Evolutionary conservation across 1,140 invertebrate genomes (phyloP), one percentile per base, ranked within the genome.

Genomic region (Patella vulgata): DNA sequence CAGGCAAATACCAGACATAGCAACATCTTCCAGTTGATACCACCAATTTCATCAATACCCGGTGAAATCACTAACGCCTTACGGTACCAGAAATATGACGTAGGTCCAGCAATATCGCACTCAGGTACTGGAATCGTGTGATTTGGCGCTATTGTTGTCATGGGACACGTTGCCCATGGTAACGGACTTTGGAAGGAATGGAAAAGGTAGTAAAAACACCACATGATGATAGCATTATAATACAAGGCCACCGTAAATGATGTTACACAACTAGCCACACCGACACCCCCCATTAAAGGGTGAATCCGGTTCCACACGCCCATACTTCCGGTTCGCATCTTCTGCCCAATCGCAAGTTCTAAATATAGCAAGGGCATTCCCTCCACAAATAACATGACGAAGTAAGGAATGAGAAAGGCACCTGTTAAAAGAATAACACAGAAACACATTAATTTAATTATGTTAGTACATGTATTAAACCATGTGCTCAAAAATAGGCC

Each of bases 181-280:
- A 98, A 86, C 74, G 91, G 67, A 25, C 59, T 68, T 43, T 68
- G 70, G 60, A 83, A 82, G 19, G 85, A 86, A 33, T 75, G 72
- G 58, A 90, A 70, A 92, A 89, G 85, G 68, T 97, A 98, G 84
- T 96, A 98, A 17, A 98, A 90, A 2, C 95, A 95, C 94, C 96
- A 98, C 40, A 95, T 94, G 59, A 98, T 95, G 75, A 98, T 95
- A 1, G 95, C 96, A 84, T 98, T 98, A 86, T 98, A 98, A 83
- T 97, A 97, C 89, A 98, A 96, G 33, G 94, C 96, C 88, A 97
- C 96, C 87, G 97, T 97, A 68, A 97, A 89, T 79, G 96, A 96
- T 68, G 98, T 94, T 63, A 98, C 89, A 76, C 95, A 97, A 66
- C 97, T 96, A 0, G 95, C 95, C 80, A 96, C 96, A 33, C 96